phyloP scores from a whole-genome alignment of 2,797 vertebrate genomes.

The Poecilia picta region DNA sequence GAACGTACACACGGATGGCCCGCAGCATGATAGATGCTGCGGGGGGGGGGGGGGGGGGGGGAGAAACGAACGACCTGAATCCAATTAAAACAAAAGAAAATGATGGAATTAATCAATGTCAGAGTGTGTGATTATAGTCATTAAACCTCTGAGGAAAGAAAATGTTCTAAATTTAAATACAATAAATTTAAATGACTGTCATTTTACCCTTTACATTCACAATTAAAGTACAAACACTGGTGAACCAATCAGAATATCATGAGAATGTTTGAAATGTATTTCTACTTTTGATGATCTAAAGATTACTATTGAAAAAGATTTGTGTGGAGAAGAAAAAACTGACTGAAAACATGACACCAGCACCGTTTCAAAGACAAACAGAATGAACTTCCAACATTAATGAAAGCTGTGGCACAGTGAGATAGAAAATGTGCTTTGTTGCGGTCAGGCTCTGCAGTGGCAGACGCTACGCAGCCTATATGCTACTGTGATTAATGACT shows the following conservation, averaged over 20 bases:
- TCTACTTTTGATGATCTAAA: not conserved
- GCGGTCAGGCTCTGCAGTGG: not conserved
- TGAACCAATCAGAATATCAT: not conserved
- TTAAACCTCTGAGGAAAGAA: conserved; percentile 75
- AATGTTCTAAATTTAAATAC: conserved; percentile 53
- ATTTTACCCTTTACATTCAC: not conserved
- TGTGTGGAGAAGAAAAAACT: not conserved
- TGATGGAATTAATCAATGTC: conserved; percentile 87
- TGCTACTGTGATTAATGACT: conserved; percentile 72
- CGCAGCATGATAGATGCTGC: conserved; percentile 62
- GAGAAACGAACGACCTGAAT: conserved; percentile 80
- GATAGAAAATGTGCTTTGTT: not conserved
- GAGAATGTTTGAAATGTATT: not conserved
- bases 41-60: conserved; percentile 53
- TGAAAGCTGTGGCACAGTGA: not conserved
- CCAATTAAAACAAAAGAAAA: conserved; percentile 87
- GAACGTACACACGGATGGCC: conserved; percentile 32
- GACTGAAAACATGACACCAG: not conserved
- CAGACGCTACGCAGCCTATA: conserved; percentile 1
- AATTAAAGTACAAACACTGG: not conserved
- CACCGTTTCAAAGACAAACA: not conserved
- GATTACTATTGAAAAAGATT: not conserved
- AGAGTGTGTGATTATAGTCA: conserved; percentile 79
- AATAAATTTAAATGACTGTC: conserved; percentile 17
- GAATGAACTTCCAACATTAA: not conserved